Evolutionary conservation across 1,140 invertebrate species (phyloP), one percentile per base, ranked within the genome.

Genomic region (Plodia interpunctella): DNA sequence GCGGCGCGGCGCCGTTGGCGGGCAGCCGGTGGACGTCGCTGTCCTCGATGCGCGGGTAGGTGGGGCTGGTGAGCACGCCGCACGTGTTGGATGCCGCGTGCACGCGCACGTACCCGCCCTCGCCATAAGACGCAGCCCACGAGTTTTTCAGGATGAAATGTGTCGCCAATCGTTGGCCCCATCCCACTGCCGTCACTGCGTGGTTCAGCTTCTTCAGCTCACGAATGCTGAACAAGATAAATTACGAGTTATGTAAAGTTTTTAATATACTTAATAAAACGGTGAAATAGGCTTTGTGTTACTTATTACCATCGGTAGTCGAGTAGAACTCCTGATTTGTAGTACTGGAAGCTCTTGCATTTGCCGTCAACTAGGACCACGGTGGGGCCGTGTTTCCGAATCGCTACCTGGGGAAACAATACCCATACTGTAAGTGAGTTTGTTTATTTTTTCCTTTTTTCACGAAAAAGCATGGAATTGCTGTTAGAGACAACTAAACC

Each of bases 81-180:
- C 77, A 80, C 38, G 80, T 80, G 65, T 83, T 83, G 57, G 72
- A 58, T 10, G 72, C 66, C 30, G 70, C 79, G 21, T 82, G 76
- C 55, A 87, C 49, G 28, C 76, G 66, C 53, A 76, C 57, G 69
- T 74, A 87, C 0, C 83, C 83, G 20, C 58, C 64, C 13, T 83
- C 78, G 11, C 80, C 80, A 76, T 76, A 84, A 51, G 59, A 57
- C 8, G 67, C 63, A 2, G 74, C 72, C 81, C 81, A 87, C n/a
- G 78, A 78, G 63, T 87, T 87, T 74, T 87, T 87, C 20, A 84
- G 59, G 17, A 77, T 75, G 67, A 84, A 78, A 70, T 80, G 63
- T 10, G 72, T 66, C 49, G 74, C 77, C 6, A 65, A 63, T 11
- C 59, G 55, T 57, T 65, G 59, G 11, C 75, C 77, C 78, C 80